Conservation (phyloP, 2,797 vertebrate genomes). For the Manis crassicaudata region DNA sequence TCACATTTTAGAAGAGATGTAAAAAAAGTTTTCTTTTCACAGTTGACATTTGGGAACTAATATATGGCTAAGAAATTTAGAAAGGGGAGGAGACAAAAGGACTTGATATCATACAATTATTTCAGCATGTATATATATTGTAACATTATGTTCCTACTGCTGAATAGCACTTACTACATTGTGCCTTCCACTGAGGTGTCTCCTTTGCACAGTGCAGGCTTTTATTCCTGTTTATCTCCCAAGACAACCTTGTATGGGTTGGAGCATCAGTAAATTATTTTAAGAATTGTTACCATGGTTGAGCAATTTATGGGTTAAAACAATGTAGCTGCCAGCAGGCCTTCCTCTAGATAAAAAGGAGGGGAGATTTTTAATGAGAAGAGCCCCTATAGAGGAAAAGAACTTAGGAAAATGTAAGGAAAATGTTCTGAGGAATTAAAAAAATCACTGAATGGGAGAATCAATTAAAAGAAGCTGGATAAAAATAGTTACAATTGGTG, state of each 20-base stretch:
- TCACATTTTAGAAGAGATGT: conserved; percentile 1
- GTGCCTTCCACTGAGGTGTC: neutral
- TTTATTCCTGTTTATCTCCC: neutral
- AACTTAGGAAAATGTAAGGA: neutral
- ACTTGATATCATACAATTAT: neutral
- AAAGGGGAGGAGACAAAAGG: neutral
- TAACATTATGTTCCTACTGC: neutral
- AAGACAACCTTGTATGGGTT: neutral
- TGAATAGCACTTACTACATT: neutral
- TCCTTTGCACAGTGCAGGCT: neutral
- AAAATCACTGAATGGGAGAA: neutral
- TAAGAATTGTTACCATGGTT: neutral
- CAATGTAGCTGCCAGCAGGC: neutral
- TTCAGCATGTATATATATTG: neutral
- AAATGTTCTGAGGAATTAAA: neutral
- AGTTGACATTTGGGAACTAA: neutral
- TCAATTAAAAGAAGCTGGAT: neutral
- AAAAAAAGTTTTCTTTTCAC: neutral
- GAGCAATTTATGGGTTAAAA: neutral
- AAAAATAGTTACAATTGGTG: neutral
- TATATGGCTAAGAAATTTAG: neutral
- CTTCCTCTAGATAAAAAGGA: neutral
- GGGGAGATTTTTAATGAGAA: neutral
- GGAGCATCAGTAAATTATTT: neutral
- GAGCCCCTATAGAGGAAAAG: neutral